Base-by-base conservation (phyloP, 2,888 invertebrate genomes). In the Drosophila kokeensis region DNA sequence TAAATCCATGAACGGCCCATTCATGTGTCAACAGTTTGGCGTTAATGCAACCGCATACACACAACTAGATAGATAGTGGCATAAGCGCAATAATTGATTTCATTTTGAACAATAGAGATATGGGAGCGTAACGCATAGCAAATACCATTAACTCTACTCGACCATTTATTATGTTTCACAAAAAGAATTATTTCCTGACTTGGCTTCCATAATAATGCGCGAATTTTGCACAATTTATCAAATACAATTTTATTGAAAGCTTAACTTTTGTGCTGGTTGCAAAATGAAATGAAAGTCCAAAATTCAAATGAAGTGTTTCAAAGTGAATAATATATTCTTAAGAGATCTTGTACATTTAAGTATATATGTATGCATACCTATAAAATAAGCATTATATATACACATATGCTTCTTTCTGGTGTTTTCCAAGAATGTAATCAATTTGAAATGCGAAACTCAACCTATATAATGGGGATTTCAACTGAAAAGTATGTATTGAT, bases 1-100 rank as follows among this genome's bases (percentile, higher is more conserved):
- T 55, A 72, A 70, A 70, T 65, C 70, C 49, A 24, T n/a, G 48
- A 60, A 71, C 66, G 66, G 66, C 38, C 59, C 57, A 71, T 71
- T 71, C 73, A 71, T 57, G 10, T 71, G 72, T 73, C 73, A 71
- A 70, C 54, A 32, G 27, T 32, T 36, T n/a, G 65, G 59, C 49
- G 30, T n/a, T 45, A 65, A 40, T 69, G 65, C 55, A 68, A 50
- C 42, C 65, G 49, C 32, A 21, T 8, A 53, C 21, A 15, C 5
- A 5, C 15, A 32, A 4, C 13, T 42, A 64, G 48, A 34, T 36
- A 66, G 68, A 68, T 53, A 59, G 42, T 59, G 45, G 38, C 45
- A 53, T 32, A 58, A 45, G 30, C 38, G 38, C 40, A 64, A 55
- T 49, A 54, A 49, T 65, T n/a, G 38, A 38, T 40, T 54, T 65